Evolutionary conservation across 2,797 vertebrate genomes (phyloP).

Genomic region (Pangasius krempfi): DNA sequence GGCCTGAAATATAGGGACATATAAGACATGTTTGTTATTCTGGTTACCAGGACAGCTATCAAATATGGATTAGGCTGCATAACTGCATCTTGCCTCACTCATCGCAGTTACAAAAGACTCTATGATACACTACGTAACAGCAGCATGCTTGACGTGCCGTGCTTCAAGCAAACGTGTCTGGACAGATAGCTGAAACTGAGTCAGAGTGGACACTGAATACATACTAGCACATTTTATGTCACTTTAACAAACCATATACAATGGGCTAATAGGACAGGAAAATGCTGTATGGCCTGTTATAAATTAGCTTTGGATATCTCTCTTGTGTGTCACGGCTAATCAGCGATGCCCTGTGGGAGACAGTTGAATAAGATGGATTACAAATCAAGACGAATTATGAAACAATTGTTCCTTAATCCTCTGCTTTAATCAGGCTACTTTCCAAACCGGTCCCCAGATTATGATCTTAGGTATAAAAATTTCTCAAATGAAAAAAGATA

Average conservation of each 20-base stretch:
- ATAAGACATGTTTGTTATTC: conserved; percentile 34
- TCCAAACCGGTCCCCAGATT: not conserved
- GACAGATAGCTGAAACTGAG: conserved; percentile 27
- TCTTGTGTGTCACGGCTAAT: not conserved
- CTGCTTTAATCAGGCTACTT: not conserved
- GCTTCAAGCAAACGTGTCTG: not conserved
- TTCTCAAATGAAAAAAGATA: not conserved
- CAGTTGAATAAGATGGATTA: not conserved
- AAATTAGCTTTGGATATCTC: not conserved
- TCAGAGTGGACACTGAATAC: conserved; percentile 35
- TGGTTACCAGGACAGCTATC: conserved; percentile 29
- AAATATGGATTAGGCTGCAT: conserved; percentile 33
- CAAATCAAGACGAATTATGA: not conserved
- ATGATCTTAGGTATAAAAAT: not conserved
- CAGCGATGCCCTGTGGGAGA: not conserved
- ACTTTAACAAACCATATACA: not conserved
- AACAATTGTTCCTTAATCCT: not conserved
- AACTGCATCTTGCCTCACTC: conserved; percentile 28
- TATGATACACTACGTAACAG: conserved; percentile 19
- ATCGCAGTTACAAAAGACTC: conserved; percentile 30
- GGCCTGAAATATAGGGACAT: not conserved
- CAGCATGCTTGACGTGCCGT: conserved; percentile 12
- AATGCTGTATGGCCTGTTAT: conserved; percentile 25
- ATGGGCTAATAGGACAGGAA: conserved; percentile 12
- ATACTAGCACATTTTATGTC: conserved; percentile 10